These are phyloP conservation scores for Sminthurinus signatus DNA, from an alignment of 1,140 invertebrate species.

Conservation along the genomic window DNA sequence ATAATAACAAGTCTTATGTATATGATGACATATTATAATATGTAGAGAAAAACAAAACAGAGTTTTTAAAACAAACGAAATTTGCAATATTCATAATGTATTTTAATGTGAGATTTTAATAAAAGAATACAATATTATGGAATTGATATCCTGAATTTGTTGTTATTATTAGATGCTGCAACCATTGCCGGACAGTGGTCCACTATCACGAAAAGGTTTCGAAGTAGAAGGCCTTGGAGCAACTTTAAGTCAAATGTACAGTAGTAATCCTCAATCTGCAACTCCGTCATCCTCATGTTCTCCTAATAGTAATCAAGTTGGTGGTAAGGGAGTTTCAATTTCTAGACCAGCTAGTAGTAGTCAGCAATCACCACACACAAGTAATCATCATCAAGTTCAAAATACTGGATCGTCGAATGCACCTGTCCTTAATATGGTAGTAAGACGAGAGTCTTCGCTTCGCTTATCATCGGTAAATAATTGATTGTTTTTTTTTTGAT, in stretches of 20 bases:
- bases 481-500: no score
- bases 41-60: no score
- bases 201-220: slow-evolving; percentile 32
- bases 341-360: background rate
- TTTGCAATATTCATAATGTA: no score
- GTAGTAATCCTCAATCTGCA: background rate
- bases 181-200: slow-evolving; percentile 16
- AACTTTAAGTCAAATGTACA: slow-evolving; percentile 40
- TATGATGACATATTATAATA: no score
- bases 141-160: no score
- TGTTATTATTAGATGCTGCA: slow-evolving; percentile 9
- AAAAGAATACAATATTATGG: no score
- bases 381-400: background rate
- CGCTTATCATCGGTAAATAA: no score
- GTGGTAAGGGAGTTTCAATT: background rate
- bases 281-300: slow-evolving; percentile 28
- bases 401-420: background rate
- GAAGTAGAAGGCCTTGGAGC: slow-evolving; percentile 41
- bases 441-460: slow-evolving; percentile 60
- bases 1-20: no score
- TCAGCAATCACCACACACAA: background rate
- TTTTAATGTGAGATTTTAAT: no score
- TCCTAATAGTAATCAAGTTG: background rate
- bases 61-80: no score
- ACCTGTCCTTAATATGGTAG: slow-evolving; percentile 16